Percentiles rank a stretch among this genome's conserved stretches.
Conservation (phyloP, 2,888 invertebrate genomes). For the Drosophila neotestacea region DNA sequence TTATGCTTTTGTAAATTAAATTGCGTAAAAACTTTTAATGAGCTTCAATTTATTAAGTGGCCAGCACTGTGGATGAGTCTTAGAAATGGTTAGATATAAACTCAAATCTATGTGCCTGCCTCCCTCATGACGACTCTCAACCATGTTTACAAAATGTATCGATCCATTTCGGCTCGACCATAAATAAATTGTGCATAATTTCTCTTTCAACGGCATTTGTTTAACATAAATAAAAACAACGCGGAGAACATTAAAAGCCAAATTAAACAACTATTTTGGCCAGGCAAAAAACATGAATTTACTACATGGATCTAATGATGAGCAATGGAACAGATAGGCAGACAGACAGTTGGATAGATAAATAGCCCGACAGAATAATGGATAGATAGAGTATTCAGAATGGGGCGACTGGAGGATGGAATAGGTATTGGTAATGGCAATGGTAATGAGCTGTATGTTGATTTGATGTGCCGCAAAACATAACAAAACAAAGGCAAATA, state of each 20-base stretch:
- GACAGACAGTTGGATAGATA: slow-evolving; percentile 11
- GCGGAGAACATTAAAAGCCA: slow-evolving; percentile 42
- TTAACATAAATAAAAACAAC: slow-evolving; percentile 51
- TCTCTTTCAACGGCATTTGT: slow-evolving; percentile 65
- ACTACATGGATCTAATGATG: slow-evolving; percentile 47
- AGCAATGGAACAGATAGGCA: slow-evolving; percentile 29
- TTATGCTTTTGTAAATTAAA: slow-evolving; percentile 54
- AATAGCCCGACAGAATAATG: slow-evolving; percentile 10
- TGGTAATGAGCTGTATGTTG: slow-evolving; percentile 61
- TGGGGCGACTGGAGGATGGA: too few relatives aligned
- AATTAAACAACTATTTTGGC: slow-evolving; percentile 62
- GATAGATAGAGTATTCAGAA: background rate
- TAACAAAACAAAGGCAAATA: slow-evolving; percentile 36
- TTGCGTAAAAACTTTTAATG: slow-evolving; percentile 69
- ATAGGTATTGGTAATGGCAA: slow-evolving; percentile 15
- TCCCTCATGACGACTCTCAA: background rate
- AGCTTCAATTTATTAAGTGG: slow-evolving; percentile 68
- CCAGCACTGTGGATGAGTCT: slow-evolving; percentile 12
- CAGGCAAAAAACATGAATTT: slow-evolving; percentile 45
- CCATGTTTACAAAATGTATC: slow-evolving; percentile 42
- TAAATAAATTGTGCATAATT: slow-evolving; percentile 70
- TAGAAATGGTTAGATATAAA: slow-evolving; percentile 15
- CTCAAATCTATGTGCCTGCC: slow-evolving; percentile 8
- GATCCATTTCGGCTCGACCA: slow-evolving; percentile 59
- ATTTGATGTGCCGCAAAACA: slow-evolving; percentile 50